Evolutionary conservation across 1,140 invertebrate genomes (phyloP).

Genomic region (Maconellicoccus hirsutus): DNA sequence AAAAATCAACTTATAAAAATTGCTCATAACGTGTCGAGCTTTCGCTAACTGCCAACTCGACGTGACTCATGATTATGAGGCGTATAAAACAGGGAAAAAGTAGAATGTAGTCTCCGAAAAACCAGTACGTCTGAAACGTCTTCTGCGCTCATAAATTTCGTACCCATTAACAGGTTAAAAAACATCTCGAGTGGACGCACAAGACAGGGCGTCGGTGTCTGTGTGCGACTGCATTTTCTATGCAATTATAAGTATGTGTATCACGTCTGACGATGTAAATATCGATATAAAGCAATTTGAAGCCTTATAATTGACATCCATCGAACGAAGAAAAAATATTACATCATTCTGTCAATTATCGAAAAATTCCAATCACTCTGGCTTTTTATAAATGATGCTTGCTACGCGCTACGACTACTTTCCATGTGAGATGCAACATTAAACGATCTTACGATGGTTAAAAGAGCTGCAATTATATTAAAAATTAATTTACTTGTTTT

Average conservation of each 20-base stretch:
- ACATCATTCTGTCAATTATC: constrained; percentile 9
- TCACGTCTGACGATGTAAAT: background rate
- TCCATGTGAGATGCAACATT: background rate
- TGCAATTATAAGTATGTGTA: constrained; percentile 1
- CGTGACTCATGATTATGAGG: too few species aligned
- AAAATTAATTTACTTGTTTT: background rate
- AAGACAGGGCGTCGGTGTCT: background rate
- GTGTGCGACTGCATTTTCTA: background rate
- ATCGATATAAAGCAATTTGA: constrained; percentile 9
- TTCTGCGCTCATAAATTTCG: too few species aligned
- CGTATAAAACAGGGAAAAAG: too few species aligned
- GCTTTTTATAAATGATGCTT: background rate
- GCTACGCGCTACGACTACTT: background rate
- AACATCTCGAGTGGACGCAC: too few species aligned
- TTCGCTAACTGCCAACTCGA: too few species aligned
- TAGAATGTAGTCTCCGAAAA: too few species aligned
- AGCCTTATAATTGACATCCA: background rate
- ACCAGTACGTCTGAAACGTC: too few species aligned
- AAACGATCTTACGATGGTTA: background rate
- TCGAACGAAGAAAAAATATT: background rate
- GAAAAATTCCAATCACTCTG: constrained; percentile 3
- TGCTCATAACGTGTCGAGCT: too few species aligned
- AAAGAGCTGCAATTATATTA: background rate
- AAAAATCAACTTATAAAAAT: too few species aligned
- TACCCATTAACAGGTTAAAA: too few species aligned